Conservation (phyloP, 2,113 vertebrate species). For the Erinaceus europaeus region DNA sequence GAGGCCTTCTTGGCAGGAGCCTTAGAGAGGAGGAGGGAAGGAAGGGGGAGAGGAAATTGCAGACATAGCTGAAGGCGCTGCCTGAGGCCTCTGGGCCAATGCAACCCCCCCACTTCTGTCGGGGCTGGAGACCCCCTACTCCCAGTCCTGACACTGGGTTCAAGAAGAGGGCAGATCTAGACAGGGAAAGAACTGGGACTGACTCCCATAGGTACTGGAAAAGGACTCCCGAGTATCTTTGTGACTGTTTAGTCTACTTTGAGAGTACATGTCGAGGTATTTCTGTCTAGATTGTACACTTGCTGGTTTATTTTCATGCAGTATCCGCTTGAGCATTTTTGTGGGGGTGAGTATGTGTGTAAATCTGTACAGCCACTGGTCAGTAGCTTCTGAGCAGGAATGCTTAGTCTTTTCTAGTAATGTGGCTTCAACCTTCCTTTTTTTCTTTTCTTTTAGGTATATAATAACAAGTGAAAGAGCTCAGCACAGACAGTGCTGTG, state of each 20-base stretch:
- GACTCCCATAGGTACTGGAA: neutral
- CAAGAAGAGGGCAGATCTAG: conserved; percentile 20
- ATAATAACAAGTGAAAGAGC: too few species aligned
- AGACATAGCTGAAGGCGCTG: conserved; percentile 87
- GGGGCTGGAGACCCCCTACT: conserved; percentile 7
- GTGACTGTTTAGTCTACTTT: neutral
- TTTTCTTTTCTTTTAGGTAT: too few species aligned
- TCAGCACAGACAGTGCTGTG: too few species aligned
- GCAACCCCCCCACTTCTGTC: conserved; percentile 1
- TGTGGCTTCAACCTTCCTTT: neutral
- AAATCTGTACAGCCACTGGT: neutral
- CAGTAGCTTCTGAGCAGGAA: neutral
- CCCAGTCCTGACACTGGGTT: conserved; percentile 18
- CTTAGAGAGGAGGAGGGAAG: conserved; percentile 72
- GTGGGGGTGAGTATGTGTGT: neutral
- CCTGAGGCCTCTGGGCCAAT: conserved; percentile 41
- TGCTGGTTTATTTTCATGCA: neutral
- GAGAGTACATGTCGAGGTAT: neutral
- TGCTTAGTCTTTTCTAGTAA: neutral
- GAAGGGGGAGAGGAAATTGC: conserved; percentile 78
- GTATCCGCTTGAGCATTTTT: neutral
- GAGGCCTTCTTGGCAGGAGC: conserved; percentile 83
- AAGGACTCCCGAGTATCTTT: neutral
- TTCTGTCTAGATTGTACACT: neutral
- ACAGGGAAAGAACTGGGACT: neutral